These are phyloP conservation scores for Sarcophaga bullata DNA, from an alignment of 1,140 invertebrate genomes.

Conservation along the genomic window DNA sequence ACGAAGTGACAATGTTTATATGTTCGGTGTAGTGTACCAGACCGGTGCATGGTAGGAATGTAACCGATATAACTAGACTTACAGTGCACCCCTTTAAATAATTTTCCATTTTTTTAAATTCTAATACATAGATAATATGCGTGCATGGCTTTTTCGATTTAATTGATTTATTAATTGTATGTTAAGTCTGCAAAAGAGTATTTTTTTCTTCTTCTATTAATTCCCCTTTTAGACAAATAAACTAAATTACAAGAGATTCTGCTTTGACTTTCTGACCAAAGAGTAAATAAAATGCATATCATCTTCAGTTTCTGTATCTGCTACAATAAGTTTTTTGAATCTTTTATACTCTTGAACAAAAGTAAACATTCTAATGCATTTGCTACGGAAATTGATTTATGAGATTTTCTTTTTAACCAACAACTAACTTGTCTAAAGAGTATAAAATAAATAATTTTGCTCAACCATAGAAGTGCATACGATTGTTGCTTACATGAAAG, in stretches of 20 bases:
- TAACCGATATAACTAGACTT: no score
- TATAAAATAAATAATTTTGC: neutral
- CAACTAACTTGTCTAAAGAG: conserved; percentile 32
- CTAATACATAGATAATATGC: no score
- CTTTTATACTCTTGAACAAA: conserved; percentile 14
- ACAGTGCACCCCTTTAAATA: no score
- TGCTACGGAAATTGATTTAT: conserved; percentile 59
- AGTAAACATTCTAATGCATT: conserved; percentile 40
- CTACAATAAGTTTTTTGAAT: no score
- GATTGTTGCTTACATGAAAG: neutral
- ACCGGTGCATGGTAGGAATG: no score
- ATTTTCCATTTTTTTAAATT: no score
- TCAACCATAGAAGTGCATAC: neutral
- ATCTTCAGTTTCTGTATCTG: neutral
- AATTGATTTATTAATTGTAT: no score
- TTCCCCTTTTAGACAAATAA: neutral
- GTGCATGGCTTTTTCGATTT: no score
- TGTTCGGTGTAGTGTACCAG: no score
- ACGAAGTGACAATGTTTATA: no score
- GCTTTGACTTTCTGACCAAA: conserved; percentile 1
- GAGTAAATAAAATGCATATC: neutral
- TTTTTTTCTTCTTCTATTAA: no score
- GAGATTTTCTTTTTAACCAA: conserved; percentile 54
- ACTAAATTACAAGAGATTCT: neutral
- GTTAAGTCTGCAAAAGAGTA: no score